phyloP scores from a whole-genome alignment of 2,113 vertebrate genomes.

The Columbina picui region DNA sequence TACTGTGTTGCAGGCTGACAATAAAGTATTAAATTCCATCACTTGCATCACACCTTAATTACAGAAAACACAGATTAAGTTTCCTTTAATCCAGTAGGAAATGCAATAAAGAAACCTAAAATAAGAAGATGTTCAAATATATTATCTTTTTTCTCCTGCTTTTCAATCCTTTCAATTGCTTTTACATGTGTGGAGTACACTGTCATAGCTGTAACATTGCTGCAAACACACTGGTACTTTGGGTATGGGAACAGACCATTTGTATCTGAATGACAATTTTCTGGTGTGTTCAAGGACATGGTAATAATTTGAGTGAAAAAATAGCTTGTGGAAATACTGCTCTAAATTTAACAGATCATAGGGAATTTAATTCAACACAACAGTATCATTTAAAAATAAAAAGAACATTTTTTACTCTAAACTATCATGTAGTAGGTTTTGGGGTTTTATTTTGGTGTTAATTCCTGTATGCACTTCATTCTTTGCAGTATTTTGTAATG shows the following conservation, averaged over 20 bases:
- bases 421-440: not conserved
- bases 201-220: not conserved
- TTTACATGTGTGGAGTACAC: rapidly evolving
- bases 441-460: not conserved
- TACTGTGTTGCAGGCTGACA: not conserved
- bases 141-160: no score
- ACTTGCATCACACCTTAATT: no score
- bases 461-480: not conserved
- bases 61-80: not conserved
- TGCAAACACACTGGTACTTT: not conserved
- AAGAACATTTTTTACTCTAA: not conserved
- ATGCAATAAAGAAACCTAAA: not conserved
- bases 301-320: not conserved
- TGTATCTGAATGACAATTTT: not conserved
- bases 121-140: not conserved
- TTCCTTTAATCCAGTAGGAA: not conserved
- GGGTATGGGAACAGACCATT: not conserved
- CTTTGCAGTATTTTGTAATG: not conserved
- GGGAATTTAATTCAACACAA: not conserved
- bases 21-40: not conserved
- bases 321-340: not conserved
- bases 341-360: not conserved
- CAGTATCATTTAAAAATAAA: not conserved
- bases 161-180: not conserved
- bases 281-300: rapidly evolving